A percentile compares a stretch with the other conserved stretches of the same genome.
Conservation (phyloP, 1,140 invertebrate species). For the Drosophila hydei region DNA sequence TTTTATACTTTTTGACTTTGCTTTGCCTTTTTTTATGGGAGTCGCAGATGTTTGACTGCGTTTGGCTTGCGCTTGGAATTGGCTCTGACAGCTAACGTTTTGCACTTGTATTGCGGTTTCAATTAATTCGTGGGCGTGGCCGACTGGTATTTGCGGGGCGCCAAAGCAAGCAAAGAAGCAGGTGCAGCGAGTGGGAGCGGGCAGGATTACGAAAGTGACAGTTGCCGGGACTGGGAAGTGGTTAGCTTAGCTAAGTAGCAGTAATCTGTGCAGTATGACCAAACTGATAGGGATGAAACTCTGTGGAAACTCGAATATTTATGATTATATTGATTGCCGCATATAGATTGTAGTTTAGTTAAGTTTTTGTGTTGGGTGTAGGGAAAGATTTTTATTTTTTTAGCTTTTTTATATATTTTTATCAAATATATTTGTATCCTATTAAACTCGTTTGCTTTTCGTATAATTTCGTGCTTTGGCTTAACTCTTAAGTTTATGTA, state of each 20-base stretch:
- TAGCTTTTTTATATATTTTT: no score
- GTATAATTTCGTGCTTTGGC: no score
- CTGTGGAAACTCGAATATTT: no score
- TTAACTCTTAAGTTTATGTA: no score
- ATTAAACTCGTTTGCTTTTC: no score
- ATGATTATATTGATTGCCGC: no score
- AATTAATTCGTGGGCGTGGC: constrained; percentile 74
- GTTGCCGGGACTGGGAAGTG: constrained; percentile 7
- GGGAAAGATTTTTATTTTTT: no score
- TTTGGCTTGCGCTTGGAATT: constrained; percentile 37
- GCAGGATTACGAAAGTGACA: background rate
- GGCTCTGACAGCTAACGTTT: constrained; percentile 61
- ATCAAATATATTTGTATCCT: no score
- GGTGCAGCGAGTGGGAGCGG: constrained; percentile 12
- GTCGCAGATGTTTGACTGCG: constrained; percentile 59
- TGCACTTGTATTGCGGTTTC: constrained; percentile 72
- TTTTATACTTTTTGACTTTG: constrained; percentile 16
- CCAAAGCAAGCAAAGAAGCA: constrained; percentile 3
- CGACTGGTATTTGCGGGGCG: constrained; percentile 17
- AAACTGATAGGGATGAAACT: background rate
- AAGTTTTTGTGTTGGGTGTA: no score
- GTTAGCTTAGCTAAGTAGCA: constrained; percentile 1
- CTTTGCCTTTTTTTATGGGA: constrained; percentile 52
- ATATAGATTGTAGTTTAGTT: no score
- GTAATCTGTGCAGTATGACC: background rate